phyloP scores from a whole-genome alignment of 1,140 invertebrate species.

The Diorhabda elongata region DNA sequence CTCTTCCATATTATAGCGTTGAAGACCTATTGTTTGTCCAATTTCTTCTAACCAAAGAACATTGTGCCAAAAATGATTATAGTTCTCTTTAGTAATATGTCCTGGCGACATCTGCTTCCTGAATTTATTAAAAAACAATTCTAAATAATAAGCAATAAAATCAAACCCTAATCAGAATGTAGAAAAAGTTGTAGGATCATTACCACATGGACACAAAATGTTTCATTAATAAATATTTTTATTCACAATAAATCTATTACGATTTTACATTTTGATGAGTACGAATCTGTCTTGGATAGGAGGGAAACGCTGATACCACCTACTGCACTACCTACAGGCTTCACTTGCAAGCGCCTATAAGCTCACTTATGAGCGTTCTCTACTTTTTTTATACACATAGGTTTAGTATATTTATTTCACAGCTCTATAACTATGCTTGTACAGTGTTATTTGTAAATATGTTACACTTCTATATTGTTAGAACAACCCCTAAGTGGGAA shows the following conservation, averaged over 20 bases:
- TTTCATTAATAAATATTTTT: neutral
- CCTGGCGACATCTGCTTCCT: constrained; percentile 20
- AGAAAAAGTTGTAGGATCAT: constrained; percentile 12
- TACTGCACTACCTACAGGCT: too few species aligned
- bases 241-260: neutral
- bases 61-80: constrained; percentile 34
- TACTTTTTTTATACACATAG: too few species aligned
- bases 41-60: constrained; percentile 42
- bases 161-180: neutral
- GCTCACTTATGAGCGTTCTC: too few species aligned
- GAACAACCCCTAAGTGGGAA: too few species aligned
- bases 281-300: neutral
- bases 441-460: too few species aligned
- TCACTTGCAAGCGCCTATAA: too few species aligned
- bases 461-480: too few species aligned
- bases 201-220: neutral
- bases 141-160: neutral
- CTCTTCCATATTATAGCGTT: constrained; percentile 40
- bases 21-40: constrained; percentile 25
- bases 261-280: constrained; percentile 1
- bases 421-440: too few species aligned
- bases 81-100: constrained; percentile 30
- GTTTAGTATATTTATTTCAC: too few species aligned
- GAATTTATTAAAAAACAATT: constrained; percentile 11
- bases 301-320: neutral